Evolutionary conservation across 2,113 vertebrate genomes (phyloP).

Genomic region (Hiodon alosoides): DNA sequence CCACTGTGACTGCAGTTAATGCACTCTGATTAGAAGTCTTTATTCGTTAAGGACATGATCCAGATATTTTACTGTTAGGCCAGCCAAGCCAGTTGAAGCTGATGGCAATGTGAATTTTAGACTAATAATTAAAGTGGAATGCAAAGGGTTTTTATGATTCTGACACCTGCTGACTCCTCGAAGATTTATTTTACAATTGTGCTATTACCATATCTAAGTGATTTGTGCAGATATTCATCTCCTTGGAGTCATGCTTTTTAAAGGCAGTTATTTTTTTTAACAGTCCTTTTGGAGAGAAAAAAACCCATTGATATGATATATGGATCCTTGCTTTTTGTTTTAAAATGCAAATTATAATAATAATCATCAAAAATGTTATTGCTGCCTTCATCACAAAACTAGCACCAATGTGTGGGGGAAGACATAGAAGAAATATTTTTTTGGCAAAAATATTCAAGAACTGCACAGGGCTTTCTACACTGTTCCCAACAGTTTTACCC

Average conservation of each 20-base stretch:
- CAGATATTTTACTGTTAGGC: slow-evolving; percentile 39
- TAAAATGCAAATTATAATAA: too few species aligned
- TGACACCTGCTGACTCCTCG: slow-evolving; percentile 68
- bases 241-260: slow-evolving; percentile 42
- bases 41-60: slow-evolving; percentile 2
- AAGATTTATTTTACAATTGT: slow-evolving; percentile 67
- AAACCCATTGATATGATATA: background rate
- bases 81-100: slow-evolving; percentile 48
- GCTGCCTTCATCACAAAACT: background rate
- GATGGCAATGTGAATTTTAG: slow-evolving; percentile 50
- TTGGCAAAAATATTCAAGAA: background rate
- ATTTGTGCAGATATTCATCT: slow-evolving; percentile 44
- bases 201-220: slow-evolving; percentile 67
- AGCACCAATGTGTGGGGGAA: too few species aligned
- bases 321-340: too few species aligned
- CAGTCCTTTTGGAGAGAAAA: background rate
- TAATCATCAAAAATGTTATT: background rate
- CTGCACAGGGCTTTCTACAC: too few species aligned
- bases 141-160: slow-evolving; percentile 53
- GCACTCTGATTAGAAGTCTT: background rate
- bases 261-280: slow-evolving; percentile 32
- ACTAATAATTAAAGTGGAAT: slow-evolving; percentile 61
- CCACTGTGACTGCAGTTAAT: slow-evolving; percentile 11
- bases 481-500: too few species aligned
- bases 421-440: background rate